Conservation (phyloP, 2,888 invertebrate species). For the Ptychoptera albimana region DNA sequence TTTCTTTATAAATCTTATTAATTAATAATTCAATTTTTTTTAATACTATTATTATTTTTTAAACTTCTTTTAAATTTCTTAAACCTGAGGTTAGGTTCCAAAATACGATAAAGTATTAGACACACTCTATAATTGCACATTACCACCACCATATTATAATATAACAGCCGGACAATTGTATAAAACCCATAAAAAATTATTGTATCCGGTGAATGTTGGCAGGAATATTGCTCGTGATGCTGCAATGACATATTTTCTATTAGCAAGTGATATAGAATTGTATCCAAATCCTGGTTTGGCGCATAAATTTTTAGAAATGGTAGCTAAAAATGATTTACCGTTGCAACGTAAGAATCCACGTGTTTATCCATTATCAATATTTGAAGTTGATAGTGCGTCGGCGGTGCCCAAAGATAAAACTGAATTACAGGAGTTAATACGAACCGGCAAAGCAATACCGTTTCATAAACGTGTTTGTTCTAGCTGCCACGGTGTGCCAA, state of each 20-base stretch:
- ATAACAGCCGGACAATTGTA: constrained; percentile 50
- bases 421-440: constrained; percentile 53
- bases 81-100: constrained; percentile 42
- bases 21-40: not conserved
- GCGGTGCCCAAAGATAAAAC: constrained; percentile 57
- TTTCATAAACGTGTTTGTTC: constrained; percentile 86
- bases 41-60: not conserved
- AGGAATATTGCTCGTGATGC: constrained; percentile 76
- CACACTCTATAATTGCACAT: constrained; percentile 54
- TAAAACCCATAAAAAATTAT: constrained; percentile 60
- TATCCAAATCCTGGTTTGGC: constrained; percentile 76
- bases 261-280: constrained; percentile 79
- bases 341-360: constrained; percentile 39
- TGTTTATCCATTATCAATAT: constrained; percentile 78
- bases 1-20: not conserved
- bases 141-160: constrained; percentile 50
- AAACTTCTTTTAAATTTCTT: not conserved
- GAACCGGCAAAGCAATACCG: constrained; percentile 65
- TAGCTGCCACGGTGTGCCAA: constrained; percentile 76
- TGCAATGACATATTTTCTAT: constrained; percentile 64
- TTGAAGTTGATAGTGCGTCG: constrained; percentile 59
- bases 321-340: constrained; percentile 53
- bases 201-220: constrained; percentile 83
- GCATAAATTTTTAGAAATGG: constrained; percentile 69
- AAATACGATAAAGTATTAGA: constrained; percentile 42